phyloP scores from a whole-genome alignment of 2,113 vertebrate genomes.

The Oostethus manadensis region DNA sequence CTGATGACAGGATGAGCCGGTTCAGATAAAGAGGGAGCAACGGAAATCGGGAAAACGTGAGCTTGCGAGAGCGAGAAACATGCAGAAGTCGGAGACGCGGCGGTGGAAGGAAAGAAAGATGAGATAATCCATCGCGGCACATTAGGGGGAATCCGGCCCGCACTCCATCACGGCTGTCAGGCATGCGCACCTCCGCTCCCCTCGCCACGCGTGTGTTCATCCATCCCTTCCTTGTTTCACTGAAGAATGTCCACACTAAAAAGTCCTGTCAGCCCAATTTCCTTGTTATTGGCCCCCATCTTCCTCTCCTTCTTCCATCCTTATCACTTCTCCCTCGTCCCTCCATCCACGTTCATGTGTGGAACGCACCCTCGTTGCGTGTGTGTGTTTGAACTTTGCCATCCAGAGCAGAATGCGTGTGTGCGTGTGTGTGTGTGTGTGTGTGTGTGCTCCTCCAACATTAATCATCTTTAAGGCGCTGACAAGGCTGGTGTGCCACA shows the following conservation, averaged over 20 bases:
- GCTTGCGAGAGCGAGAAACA: neutral
- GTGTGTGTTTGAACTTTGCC: constrained; percentile 39
- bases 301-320: constrained; percentile 26
- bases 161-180: constrained; percentile 74
- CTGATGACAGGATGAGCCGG: neutral
- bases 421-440: constrained; percentile 29
- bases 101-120: constrained; percentile 66
- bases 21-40: neutral
- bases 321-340: constrained; percentile 49
- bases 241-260: constrained; percentile 97
- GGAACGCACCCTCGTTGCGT: constrained; percentile 60
- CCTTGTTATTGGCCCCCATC: constrained; percentile 88
- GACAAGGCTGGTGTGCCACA: constrained; percentile 80
- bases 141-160: constrained; percentile 71
- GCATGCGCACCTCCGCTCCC: constrained; percentile 58
- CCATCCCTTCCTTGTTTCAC: constrained; percentile 74
- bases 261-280: constrained; percentile 99
- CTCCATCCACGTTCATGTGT: constrained; percentile 57
- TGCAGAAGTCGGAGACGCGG: constrained; percentile 17
- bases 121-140: constrained; percentile 93
- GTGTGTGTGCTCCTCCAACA: constrained; percentile 61
- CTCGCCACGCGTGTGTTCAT: constrained; percentile 53
- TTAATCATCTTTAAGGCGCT: constrained; percentile 99
- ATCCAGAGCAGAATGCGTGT: constrained; percentile 35
- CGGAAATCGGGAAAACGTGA: constrained; percentile 6